Base-by-base conservation (phyloP, 2,113 vertebrate species). In the Caranx ignobilis region DNA sequence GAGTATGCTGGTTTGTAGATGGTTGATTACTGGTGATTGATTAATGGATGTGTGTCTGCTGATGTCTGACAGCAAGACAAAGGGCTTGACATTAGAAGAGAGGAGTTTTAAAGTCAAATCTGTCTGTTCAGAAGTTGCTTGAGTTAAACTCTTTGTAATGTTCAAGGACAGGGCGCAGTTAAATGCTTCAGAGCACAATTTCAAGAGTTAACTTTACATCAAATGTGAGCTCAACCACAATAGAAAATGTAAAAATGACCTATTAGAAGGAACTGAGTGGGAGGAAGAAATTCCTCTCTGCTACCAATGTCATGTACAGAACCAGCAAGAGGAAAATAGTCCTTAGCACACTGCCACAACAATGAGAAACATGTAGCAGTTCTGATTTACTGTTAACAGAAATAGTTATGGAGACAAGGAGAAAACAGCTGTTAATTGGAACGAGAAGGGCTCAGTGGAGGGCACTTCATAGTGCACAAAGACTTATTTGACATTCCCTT, bases 21-120 rank as follows among this genome's bases (percentile, higher is more conserved):
- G 52, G 45, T 11, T 48, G 35, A 75, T 81, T 73, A 59, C 10
- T 52, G 41, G 32, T 59, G 68, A 76, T 62, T 63, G 67, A 82
- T 74, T 18, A 45, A 12, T 69, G 63, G 81, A 52, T 34, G 31
- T 39, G 54, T 32, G 34, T 16, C 15, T 5, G 18, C 57, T 79
- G 73, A 79, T 67, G 35, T 57, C 18, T 65, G 62, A 48, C 62
- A 75, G 55, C 77, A 79, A 67, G 63, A 43, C 16, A 56, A 16
- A 43, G 12, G 2, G 26, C 50, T 39, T 65, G 69, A 60, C 45
- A 31, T 15, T 21, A 52, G 6, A 48, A 19, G 43, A 74, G 55
- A 77, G 12, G 21, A 71, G n/a, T 66, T 13, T 13, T 3, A 57
- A 56, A 45, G 41, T 80, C 57, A 56, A 61, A 81, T 62, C 19